Evolutionary conservation across 53 echinoderm and acorn worm genomes (phyloP).

Genomic region (Holothuria scabra): DNA sequence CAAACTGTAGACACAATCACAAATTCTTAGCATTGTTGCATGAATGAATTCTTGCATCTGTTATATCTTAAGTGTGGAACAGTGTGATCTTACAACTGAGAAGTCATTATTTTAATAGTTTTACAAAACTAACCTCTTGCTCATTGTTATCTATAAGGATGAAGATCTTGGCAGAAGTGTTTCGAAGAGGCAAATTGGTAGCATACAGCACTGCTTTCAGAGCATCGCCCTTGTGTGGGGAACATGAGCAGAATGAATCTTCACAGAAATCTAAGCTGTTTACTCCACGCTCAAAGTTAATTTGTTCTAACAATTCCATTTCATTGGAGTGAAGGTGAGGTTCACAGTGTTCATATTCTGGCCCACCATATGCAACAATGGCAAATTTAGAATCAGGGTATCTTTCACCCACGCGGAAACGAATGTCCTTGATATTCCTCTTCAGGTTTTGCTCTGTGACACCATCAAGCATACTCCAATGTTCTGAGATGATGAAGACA

Average conservation of each 20-base stretch:
- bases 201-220: conserved; percentile 79
- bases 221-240: conserved; percentile 69
- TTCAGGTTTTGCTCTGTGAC: conserved; percentile 7
- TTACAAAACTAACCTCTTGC: conserved; percentile 64
- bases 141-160: conserved; percentile 77
- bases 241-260: background rate
- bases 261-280: conserved; percentile 63
- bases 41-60: too few relatives aligned
- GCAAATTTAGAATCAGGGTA: conserved; percentile 68
- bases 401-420: conserved; percentile 35
- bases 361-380: conserved; percentile 76
- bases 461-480: conserved; percentile 47
- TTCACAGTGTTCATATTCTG: conserved; percentile 47
- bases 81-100: too few relatives aligned
- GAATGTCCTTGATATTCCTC: conserved; percentile 15
- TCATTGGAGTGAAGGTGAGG: conserved; percentile 75
- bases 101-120: too few relatives aligned
- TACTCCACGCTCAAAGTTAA: conserved; percentile 51
- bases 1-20: too few relatives aligned
- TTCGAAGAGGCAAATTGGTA: conserved; percentile 63
- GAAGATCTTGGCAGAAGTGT: conserved; percentile 73
- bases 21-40: too few relatives aligned
- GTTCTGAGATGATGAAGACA: conserved; percentile 85
- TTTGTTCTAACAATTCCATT: conserved; percentile 36
- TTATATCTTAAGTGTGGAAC: too few relatives aligned